A percentile compares a stretch with the other conserved stretches of the same genome.
phyloP scores from a whole-genome alignment of 1,140 invertebrate genomes.

The Orius laevigatus region DNA sequence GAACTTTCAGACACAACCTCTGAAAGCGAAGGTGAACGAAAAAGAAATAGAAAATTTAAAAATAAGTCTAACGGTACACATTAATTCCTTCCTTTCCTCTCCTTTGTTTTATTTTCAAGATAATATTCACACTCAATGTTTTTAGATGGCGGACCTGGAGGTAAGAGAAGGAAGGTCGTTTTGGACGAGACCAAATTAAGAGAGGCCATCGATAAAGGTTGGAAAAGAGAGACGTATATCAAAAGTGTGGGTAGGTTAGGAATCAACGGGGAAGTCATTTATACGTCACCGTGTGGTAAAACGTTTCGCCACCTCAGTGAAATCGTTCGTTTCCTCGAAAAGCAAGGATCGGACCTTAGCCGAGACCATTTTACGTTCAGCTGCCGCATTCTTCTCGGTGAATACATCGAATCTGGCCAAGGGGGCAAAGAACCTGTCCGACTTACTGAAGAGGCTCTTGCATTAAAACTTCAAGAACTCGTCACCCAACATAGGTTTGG shows the following conservation, averaged over 20 bases:
- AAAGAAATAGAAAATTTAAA: constrained; percentile 18
- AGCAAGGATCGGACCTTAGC: constrained; percentile 57
- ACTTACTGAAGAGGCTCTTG: constrained; percentile 14
- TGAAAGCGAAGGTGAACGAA: constrained; percentile 16
- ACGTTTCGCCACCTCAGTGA: constrained; percentile 57
- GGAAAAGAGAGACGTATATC: constrained; percentile 79
- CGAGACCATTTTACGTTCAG: constrained; percentile 85
- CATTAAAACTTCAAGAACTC: constrained; percentile 15
- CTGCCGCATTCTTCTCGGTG: constrained; percentile 69
- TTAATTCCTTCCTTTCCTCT: not conserved
- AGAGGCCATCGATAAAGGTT: constrained; percentile 63
- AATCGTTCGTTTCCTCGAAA: constrained; percentile 60
- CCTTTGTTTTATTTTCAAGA: constrained; percentile 1
- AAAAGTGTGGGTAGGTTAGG: constrained; percentile 62
- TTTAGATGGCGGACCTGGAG: constrained; percentile 11
- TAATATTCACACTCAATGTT: not conserved
- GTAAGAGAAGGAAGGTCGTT: constrained; percentile 16
- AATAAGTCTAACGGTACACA: constrained; percentile 2
- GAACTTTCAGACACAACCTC: constrained; percentile 26
- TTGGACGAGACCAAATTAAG: constrained; percentile 44
- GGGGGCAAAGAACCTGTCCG: constrained; percentile 23
- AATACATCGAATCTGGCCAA: constrained; percentile 52
- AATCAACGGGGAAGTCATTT: constrained; percentile 73
- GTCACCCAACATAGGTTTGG: constrained; percentile 32
- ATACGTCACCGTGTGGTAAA: constrained; percentile 71